Evolutionary conservation across 2,888 invertebrate genomes (phyloP).

Genomic region (Drosophila neutralis): DNA sequence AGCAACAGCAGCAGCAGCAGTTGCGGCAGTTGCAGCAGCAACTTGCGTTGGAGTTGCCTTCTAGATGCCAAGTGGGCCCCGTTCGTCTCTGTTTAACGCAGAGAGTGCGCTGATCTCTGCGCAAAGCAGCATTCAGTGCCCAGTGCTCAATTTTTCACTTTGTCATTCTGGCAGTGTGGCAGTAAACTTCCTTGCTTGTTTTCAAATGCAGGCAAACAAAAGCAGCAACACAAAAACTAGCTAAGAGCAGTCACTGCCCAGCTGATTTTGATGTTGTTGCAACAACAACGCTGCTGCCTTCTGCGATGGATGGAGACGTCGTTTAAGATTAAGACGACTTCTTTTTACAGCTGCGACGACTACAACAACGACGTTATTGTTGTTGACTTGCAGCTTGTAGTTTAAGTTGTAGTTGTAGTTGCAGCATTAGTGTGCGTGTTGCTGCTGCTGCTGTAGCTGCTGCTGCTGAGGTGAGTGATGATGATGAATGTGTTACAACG

Average conservation of each 20-base stretch:
- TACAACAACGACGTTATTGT: slow-evolving; percentile 24
- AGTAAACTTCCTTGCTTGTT: slow-evolving; percentile 69
- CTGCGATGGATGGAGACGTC: slow-evolving; percentile 80
- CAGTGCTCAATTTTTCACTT: slow-evolving; percentile 56
- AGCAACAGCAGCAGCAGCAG: slow-evolving; percentile 32
- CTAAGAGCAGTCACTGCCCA: slow-evolving; percentile 69
- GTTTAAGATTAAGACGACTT: slow-evolving; percentile 82
- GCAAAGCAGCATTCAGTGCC: slow-evolving; percentile 8
- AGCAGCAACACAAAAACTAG: slow-evolving; percentile 60
- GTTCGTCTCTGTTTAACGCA: slow-evolving; percentile 10
- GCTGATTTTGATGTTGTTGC: slow-evolving; percentile 51
- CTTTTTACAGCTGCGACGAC: slow-evolving; percentile 74
- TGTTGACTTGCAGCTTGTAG: slow-evolving; percentile 53
- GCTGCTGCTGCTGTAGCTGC: slow-evolving; percentile 33
- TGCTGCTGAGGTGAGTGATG: slow-evolving; percentile 75
- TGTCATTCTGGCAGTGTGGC: slow-evolving; percentile 57
- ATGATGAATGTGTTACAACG: slow-evolving; percentile 82
- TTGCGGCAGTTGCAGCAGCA: slow-evolving; percentile 41
- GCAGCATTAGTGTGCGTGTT: slow-evolving; percentile 50
- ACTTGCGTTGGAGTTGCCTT: slow-evolving; percentile 56
- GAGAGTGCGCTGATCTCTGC: slow-evolving; percentile 3
- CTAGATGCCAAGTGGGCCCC: slow-evolving; percentile 55
- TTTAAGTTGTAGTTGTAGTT: slow-evolving; percentile 31
- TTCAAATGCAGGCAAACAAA: slow-evolving; percentile 76
- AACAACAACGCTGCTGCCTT: slow-evolving; percentile 43